These are phyloP conservation scores for Ischnus inquisitorius DNA, from an alignment of 2,888 invertebrate species.

Conservation along the genomic window DNA sequence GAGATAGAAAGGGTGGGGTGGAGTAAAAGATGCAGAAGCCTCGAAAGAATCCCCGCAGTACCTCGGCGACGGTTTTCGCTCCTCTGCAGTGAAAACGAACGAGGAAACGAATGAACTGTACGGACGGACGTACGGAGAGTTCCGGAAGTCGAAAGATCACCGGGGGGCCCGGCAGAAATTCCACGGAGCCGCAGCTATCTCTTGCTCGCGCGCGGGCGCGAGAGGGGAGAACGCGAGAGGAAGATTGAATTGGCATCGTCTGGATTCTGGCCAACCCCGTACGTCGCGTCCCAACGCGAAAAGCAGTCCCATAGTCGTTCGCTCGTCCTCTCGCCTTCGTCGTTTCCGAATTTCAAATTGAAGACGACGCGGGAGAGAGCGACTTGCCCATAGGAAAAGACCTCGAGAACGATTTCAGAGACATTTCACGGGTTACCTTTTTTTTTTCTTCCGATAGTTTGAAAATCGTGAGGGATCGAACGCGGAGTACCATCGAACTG, in stretches of 20 bases:
- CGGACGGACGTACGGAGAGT: constrained; percentile 63
- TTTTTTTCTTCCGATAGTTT: constrained; percentile 9
- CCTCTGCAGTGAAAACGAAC: constrained; percentile 68
- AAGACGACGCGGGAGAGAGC: constrained; percentile 68
- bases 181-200: constrained; percentile 67
- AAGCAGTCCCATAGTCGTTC: constrained; percentile 70
- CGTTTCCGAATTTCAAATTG: constrained; percentile 78
- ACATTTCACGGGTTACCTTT: constrained; percentile 11
- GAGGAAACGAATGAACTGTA: constrained; percentile 68
- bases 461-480: constrained; percentile 1
- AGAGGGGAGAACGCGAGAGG: constrained; percentile 66
- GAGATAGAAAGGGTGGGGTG: background rate
- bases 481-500: background rate
- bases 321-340: constrained; percentile 65
- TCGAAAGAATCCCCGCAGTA: constrained; percentile 40
- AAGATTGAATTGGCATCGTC: constrained; percentile 82
- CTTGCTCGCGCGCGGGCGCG: constrained; percentile 3
- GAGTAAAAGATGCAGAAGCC: constrained; percentile 55
- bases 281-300: constrained; percentile 72
- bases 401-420: constrained; percentile 53
- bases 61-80: constrained; percentile 49
- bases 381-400: constrained; percentile 58
- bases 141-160: constrained; percentile 75
- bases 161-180: constrained; percentile 74
- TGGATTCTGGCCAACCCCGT: constrained; percentile 78